Evolutionary conservation across 2,888 invertebrate genomes (phyloP).

Genomic region (Dicyrtomina minuta): DNA sequence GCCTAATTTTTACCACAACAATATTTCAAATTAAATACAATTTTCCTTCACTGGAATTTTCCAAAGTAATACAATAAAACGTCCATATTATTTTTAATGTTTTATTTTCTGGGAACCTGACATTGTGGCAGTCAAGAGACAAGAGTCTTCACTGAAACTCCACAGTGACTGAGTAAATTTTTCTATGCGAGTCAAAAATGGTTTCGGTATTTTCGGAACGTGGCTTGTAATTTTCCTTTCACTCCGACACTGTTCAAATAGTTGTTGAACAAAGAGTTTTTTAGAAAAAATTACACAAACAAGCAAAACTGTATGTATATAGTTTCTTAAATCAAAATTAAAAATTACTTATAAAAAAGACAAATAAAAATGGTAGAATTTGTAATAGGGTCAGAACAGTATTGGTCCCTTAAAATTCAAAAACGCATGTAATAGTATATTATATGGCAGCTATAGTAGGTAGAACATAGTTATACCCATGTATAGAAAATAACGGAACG

Average conservation of each 20-base stretch:
- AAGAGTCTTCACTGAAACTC: conserved; percentile 43
- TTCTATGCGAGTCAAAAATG: conserved; percentile 38
- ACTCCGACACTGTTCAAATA: conserved; percentile 4
- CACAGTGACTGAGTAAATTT: conserved; percentile 44
- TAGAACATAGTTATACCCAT: conserved; percentile 42
- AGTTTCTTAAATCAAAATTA: no score
- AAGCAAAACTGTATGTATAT: no score
- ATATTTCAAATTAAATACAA: not conserved
- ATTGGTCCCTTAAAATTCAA: not conserved
- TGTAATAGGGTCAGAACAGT: no score
- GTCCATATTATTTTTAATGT: no score
- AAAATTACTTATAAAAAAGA: no score
- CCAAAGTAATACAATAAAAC: no score
- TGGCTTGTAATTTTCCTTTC: conserved; percentile 23
- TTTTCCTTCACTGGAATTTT: no score
- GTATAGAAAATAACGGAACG: conserved; percentile 44
- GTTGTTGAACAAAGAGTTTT: not conserved
- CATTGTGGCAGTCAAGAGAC: conserved; percentile 46
- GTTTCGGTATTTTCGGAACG: conserved; percentile 35
- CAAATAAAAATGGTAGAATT: no score
- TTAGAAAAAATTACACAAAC: not conserved
- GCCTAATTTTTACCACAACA: conserved; percentile 23
- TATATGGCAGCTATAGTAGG: no score
- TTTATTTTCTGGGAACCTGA: conserved; percentile 39
- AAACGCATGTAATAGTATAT: not conserved